Percentiles rank a stretch among this genome's conserved stretches.
phyloP scores from a whole-genome alignment of 2,113 vertebrate genomes.

The Alaudala cheleensis region DNA sequence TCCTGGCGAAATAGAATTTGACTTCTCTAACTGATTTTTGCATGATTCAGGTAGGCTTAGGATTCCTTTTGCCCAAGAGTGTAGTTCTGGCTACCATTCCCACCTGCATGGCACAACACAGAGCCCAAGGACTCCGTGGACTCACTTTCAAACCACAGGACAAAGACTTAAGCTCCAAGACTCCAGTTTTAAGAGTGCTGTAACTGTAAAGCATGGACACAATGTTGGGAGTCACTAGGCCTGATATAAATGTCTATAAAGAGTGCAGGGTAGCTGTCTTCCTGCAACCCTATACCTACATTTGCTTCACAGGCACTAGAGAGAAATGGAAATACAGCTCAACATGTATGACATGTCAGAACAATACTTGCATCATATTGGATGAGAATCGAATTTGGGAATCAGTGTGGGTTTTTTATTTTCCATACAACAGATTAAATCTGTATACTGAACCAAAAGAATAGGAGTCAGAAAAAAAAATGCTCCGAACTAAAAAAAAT shows the following conservation, averaged over 20 bases:
- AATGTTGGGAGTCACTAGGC: not conserved
- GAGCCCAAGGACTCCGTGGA: not conserved
- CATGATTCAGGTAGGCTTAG: not conserved
- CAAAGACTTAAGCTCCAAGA: not conserved
- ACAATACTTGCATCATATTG: not conserved
- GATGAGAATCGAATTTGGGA: not conserved
- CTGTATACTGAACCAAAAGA: not conserved
- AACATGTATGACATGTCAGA: not conserved
- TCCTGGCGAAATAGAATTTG: not conserved
- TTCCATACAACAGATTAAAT: not conserved
- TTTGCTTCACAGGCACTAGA: not conserved
- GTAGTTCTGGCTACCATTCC: not conserved
- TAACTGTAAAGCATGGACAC: not conserved
- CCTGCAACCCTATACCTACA: not conserved
- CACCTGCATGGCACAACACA: rapidly evolving
- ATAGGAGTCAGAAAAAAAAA: not conserved
- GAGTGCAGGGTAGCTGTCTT: not conserved
- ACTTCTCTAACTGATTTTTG: not conserved
- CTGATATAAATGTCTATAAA: not conserved
- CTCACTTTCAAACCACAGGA: not conserved
- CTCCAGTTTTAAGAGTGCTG: not conserved
- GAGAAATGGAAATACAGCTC: not conserved
- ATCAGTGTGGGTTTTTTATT: not conserved
- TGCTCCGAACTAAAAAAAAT: not conserved
- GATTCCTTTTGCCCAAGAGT: not conserved